phyloP scores from a whole-genome alignment of 2,888 invertebrate genomes.

The Leptothorax acervorum region DNA sequence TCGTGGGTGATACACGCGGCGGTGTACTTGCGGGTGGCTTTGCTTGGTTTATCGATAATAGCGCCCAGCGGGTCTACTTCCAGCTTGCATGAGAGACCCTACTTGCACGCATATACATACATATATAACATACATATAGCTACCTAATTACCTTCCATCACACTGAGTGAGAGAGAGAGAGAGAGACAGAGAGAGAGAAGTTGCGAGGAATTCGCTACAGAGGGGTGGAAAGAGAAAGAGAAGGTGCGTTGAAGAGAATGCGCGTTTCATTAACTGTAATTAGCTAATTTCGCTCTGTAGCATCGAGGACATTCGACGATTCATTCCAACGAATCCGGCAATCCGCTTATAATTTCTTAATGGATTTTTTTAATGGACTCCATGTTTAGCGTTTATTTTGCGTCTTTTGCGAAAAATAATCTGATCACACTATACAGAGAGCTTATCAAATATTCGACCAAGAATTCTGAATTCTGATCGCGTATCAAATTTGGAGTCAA shows the following conservation, averaged over 20 bases:
- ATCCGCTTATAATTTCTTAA: background rate
- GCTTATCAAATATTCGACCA: background rate
- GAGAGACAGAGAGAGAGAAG: background rate
- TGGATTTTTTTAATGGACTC: background rate
- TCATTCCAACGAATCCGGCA: background rate
- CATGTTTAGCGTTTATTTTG: background rate
- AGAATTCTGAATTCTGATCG: background rate
- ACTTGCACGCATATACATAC: background rate
- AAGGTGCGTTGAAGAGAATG: constrained; percentile 50
- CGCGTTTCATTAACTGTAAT: constrained; percentile 65
- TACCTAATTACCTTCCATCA: constrained; percentile 64
- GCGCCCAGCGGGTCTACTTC: constrained; percentile 65
- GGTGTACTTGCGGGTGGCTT: constrained; percentile 68
- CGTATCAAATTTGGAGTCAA: background rate
- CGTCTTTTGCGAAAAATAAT: background rate
- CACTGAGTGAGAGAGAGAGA: background rate
- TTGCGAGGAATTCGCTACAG: constrained; percentile 7
- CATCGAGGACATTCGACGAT: background rate
- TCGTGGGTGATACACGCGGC: constrained; percentile 52
- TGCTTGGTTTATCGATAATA: constrained; percentile 67
- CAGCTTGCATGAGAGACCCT: constrained; percentile 56
- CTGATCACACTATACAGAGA: background rate
- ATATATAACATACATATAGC: background rate
- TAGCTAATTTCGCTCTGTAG: constrained; percentile 44
- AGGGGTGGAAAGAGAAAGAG: constrained; percentile 38